Evolutionary conservation across 1,140 invertebrate genomes (phyloP), one percentile per base, ranked within the genome.

Genomic region (Drosophila nannoptera): DNA sequence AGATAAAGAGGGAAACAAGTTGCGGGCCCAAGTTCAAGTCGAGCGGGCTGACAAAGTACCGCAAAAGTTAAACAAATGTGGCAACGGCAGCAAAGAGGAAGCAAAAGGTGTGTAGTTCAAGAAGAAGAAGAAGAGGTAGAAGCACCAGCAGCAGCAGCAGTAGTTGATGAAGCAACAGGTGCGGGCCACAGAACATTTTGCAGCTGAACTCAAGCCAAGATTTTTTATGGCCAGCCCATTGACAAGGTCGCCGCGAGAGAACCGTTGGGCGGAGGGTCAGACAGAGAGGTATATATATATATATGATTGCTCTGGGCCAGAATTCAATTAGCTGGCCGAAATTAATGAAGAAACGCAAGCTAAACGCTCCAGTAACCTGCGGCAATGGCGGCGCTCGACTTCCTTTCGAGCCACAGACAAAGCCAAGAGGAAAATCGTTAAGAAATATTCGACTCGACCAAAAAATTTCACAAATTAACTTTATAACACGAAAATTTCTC

Each of bases 401-500:
- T 43, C 40, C 40, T 43, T 43, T 22, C 22, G 22, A 82, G 36
- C 36, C 8, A 38, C 7, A 82, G 62, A 45, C 52, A 35, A 36
- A 63, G 73, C 60, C 43, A 22, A 45, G 22, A 16, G 22, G 22
- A 22, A 22, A 22, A 22, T 22, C 46, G 84, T 83, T 80, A 84
- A 84, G 8, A 50, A 80, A 84, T 77, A 81, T 78, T 84, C 84
- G 76, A 80, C 73, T 46, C 29, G 32, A 60, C 72, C 60, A 65
- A 50, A 78, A 84, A 80, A 84, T 84, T 84, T 84, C 80, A 84
- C 80, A 84, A 84, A 84, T 86, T 84, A 80, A 84, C 69, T 84
- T 86, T 84, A 86, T 84, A 84, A 80, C 80, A 86, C 81, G 81
- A 84, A 84, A 84, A 84, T 84, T 84, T 84, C 80, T 86, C 77